These are phyloP conservation scores for Nemotelus pantherinus DNA, from an alignment of 2,888 invertebrate genomes.

Conservation along the genomic window DNA sequence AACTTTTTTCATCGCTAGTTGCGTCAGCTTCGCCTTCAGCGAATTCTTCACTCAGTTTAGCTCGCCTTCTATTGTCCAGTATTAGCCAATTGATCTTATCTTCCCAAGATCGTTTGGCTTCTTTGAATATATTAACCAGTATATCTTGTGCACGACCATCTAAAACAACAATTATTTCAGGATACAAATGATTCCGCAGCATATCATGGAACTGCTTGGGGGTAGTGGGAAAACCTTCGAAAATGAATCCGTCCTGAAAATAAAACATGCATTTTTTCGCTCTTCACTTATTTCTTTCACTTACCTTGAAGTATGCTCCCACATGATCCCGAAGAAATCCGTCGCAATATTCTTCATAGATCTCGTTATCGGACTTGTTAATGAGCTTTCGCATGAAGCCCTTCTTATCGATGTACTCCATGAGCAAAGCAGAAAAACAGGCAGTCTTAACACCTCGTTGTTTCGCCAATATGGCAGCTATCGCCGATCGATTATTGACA, in stretches of 20 bases:
- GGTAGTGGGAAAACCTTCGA: slow-evolving; percentile 70
- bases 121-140: neutral
- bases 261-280: neutral
- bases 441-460: neutral
- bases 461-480: neutral
- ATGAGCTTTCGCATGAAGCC: neutral
- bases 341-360: slow-evolving; percentile 5
- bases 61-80: neutral
- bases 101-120: slow-evolving; percentile 2
- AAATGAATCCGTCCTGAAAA: slow-evolving; percentile 66
- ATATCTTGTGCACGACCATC: slow-evolving; percentile 60
- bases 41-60: too few species aligned
- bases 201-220: slow-evolving; percentile 63
- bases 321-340: slow-evolving; percentile 8
- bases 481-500: slow-evolving; percentile 58
- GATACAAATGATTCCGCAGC: slow-evolving; percentile 63
- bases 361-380: neutral
- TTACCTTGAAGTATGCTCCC: neutral
- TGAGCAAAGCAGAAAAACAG: neutral
- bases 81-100: neutral
- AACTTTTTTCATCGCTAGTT: neutral
- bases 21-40: neutral
- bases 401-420: slow-evolving; percentile 1
- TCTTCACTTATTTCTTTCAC: neutral
- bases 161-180: slow-evolving; percentile 65